Evolutionary conservation across 2,888 invertebrate genomes (phyloP).

Genomic region (Meiosimyza decipiens): DNA sequence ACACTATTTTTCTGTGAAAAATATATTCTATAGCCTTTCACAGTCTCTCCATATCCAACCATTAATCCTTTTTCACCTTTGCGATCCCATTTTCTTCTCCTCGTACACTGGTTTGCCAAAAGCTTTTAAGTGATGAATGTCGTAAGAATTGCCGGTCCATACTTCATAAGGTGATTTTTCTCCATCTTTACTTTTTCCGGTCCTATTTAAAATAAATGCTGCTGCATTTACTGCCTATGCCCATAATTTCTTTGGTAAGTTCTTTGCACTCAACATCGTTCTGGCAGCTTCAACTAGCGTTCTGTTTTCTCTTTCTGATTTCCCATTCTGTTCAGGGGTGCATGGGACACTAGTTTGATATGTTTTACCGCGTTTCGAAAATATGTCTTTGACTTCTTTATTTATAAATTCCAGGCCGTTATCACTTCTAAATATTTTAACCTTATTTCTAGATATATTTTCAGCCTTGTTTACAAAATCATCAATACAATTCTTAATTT

Average conservation of each 20-base stretch:
- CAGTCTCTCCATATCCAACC: background rate
- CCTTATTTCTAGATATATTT: conserved; percentile 49
- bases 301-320: conserved; percentile 42
- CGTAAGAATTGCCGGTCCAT: conserved; percentile 12
- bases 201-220: conserved; percentile 27
- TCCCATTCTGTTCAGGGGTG: conserved; percentile 57
- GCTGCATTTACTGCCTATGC: conserved; percentile 36
- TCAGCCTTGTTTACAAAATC: conserved; percentile 51
- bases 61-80: too few species aligned
- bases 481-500: conserved; percentile 50
- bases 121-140: background rate
- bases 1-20: too few species aligned
- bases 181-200: background rate
- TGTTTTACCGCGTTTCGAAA: conserved; percentile 46
- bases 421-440: conserved; percentile 53
- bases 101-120: conserved; percentile 1
- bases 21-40: background rate
- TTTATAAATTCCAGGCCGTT: conserved; percentile 59
- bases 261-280: conserved; percentile 19
- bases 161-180: conserved; percentile 18
- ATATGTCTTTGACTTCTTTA: conserved; percentile 46
- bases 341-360: conserved; percentile 54
- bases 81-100: too few species aligned
- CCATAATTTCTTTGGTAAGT: conserved; percentile 35
- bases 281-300: too few species aligned